These are phyloP conservation scores for Emydoidea blandingii DNA, from an alignment of 2,797 vertebrate genomes.

Conservation along the genomic window DNA sequence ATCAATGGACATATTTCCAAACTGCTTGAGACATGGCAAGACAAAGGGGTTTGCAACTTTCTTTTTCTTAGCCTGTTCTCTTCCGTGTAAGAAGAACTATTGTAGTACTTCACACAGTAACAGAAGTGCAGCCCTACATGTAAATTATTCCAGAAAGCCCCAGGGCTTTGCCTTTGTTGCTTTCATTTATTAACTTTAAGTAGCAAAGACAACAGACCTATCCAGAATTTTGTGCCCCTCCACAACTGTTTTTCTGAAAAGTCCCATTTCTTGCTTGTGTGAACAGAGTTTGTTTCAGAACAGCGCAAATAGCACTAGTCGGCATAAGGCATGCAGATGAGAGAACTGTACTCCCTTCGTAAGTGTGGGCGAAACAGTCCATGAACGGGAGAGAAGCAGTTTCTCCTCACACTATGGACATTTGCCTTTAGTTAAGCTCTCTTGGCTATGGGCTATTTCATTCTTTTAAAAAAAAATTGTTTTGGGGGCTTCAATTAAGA, in stretches of 20 bases:
- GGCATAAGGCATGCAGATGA: neutral
- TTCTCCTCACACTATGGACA: slow-evolving; percentile 5
- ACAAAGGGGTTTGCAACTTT: rapidly evolving
- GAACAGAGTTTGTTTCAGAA: neutral
- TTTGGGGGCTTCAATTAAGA: neutral
- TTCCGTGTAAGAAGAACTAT: rapidly evolving
- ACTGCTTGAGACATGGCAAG: neutral
- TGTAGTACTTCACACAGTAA: neutral
- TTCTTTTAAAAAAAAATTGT: neutral
- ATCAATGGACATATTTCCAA: neutral
- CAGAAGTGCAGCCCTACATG: neutral
- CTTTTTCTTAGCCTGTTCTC: rapidly evolving
- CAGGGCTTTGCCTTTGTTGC: neutral
- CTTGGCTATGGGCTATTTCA: slow-evolving; percentile 14
- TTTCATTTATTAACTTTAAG: neutral
- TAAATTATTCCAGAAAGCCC: rapidly evolving
- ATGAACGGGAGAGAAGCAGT: slow-evolving; percentile 47
- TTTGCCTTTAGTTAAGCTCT: too few relatives aligned
- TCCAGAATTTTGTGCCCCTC: neutral
- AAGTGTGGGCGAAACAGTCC: slow-evolving; percentile 55
- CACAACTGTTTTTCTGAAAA: neutral
- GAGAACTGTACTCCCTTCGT: slow-evolving; percentile 4
- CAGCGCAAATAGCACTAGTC: neutral
- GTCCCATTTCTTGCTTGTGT: neutral
- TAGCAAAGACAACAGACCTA: neutral